Percentiles rank a stretch among this genome's conserved stretches.
phyloP scores from a whole-genome alignment of 2,797 vertebrate genomes.

The Rachycentron canadum region DNA sequence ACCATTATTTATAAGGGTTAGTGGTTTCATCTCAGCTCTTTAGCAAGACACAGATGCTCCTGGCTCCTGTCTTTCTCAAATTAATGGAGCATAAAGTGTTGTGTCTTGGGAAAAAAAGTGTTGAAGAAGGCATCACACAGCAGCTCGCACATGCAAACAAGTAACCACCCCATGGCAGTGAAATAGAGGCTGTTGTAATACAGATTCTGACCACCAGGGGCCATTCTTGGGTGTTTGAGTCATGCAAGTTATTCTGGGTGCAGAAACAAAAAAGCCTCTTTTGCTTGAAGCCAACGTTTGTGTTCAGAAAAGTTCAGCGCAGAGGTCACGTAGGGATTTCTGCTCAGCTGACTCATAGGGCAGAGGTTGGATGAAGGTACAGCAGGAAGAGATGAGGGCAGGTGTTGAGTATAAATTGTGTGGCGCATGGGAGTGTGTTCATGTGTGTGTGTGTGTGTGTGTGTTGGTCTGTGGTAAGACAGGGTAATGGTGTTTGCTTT shows the following conservation, averaged over 20 bases:
- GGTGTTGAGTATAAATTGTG: slow-evolving; percentile 15
- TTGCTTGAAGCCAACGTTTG: not conserved
- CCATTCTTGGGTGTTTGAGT: not conserved
- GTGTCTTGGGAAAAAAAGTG: too few relatives aligned
- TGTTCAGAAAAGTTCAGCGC: not conserved
- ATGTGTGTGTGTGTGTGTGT: not conserved
- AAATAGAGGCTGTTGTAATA: not conserved
- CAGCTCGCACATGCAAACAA: not conserved
- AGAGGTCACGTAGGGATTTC: slow-evolving; percentile 2
- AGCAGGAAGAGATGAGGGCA: not conserved
- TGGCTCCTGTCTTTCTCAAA: not conserved
- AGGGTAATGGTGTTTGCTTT: not conserved
- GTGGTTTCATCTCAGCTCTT: not conserved
- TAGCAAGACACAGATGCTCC: not conserved
- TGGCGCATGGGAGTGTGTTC: not conserved
- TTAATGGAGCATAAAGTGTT: not conserved
- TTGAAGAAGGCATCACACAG: not conserved
- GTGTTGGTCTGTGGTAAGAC: not conserved
- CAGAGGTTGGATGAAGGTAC: not conserved
- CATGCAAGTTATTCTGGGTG: not conserved
- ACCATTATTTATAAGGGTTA: not conserved
- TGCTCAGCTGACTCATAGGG: slow-evolving; percentile 12
- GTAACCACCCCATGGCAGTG: not conserved
- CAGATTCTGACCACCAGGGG: slow-evolving; percentile 11
- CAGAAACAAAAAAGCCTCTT: not conserved